phyloP scores from a whole-genome alignment of 2,797 vertebrate genomes.

The Prionace glauca region DNA sequence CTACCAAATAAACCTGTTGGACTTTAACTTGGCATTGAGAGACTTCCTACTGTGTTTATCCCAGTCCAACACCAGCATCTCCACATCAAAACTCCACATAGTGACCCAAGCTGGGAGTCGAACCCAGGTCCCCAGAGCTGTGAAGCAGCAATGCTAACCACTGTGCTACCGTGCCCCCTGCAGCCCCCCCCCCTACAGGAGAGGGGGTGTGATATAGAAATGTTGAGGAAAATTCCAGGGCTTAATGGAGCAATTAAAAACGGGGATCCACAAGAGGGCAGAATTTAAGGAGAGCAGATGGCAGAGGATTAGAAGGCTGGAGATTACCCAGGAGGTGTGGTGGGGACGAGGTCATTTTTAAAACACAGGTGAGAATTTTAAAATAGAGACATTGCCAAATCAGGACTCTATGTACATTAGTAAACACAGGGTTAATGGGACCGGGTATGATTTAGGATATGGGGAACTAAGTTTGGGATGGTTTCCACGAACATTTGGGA shows the following conservation, averaged over 20 bases:
- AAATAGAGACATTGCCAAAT: not conserved
- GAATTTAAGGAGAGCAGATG: not conserved
- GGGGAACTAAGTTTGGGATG: not conserved
- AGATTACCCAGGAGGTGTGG: not conserved
- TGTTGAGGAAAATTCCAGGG: not conserved
- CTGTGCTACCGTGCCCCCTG: no score
- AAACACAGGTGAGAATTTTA: not conserved
- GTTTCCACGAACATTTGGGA: not conserved
- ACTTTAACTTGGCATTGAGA: no score
- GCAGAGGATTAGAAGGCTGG: not conserved
- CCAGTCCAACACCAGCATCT: no score
- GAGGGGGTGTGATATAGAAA: not conserved
- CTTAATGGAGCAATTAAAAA: not conserved
- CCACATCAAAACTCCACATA: no score
- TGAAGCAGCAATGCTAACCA: no score
- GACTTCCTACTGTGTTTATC: no score
- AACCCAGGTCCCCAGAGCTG: no score
- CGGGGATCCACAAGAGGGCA: not conserved
- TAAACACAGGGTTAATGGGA: not conserved
- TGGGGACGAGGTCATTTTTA: not conserved
- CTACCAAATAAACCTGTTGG: no score
- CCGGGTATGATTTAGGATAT: not conserved
- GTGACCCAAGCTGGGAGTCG: no score
- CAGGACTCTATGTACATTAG: not conserved
- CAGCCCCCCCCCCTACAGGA: not conserved